Conservation (phyloP, 2,113 vertebrate species). For the Datnioides undecimradiatus region DNA sequence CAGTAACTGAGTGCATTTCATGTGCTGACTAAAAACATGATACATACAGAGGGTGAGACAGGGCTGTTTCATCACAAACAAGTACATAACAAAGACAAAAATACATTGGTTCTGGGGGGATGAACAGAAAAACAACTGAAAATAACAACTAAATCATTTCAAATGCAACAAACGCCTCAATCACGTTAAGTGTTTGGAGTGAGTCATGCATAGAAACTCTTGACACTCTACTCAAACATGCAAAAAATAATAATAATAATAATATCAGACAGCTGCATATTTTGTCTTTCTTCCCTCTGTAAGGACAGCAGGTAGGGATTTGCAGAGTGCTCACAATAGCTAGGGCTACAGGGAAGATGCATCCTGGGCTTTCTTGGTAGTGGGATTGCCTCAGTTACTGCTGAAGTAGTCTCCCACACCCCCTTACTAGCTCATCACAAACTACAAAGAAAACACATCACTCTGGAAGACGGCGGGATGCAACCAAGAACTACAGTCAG, state of each 20-base stretch:
- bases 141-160: neutral
- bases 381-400: conserved; percentile 19
- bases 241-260: conserved; percentile 19
- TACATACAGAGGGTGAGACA: neutral
- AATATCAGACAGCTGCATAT: neutral
- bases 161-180: conserved; percentile 14
- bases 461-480: conserved; percentile 25
- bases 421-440: conserved; percentile 24
- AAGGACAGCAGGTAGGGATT: neutral
- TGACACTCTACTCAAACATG: neutral
- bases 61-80: conserved; percentile 1
- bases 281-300: neutral
- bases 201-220: neutral
- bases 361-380: no score
- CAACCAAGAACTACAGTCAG: conserved; percentile 43
- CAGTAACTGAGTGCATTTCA: conserved; percentile 1
- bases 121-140: neutral
- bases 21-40: conserved; percentile 17
- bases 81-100: neutral
- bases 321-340: neutral
- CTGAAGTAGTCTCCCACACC: neutral
- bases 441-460: conserved; percentile 41
- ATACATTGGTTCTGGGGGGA: neutral
- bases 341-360: neutral
- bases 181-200: conserved; percentile 8